Evolutionary conservation across 2,888 invertebrate species (phyloP), one percentile per base, ranked within the genome.

Genomic region (Eupithecia subfuscata): DNA sequence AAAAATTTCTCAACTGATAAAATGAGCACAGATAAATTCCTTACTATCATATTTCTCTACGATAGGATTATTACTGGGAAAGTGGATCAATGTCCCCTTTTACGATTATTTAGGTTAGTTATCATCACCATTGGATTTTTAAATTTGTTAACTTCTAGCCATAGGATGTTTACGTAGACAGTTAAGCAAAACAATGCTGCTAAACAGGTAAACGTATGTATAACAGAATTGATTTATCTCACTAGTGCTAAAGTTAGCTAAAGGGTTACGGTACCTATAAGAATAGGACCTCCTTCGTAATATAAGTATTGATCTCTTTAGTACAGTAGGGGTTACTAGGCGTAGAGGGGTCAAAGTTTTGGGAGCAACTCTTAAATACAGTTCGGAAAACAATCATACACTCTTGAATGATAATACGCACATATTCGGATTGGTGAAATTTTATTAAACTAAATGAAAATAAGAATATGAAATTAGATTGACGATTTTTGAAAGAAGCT

Each of bases 11-110:
- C 75, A 65, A 79, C 79, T 78, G 82, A 82, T 82, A 82, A 70
- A 67, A 60, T 60, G 6, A 25, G 60, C 56, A 64, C 63, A 78
- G 80, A 82, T 82, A 79, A 72, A 83, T 70, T 76, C 76, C 76
- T 81, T 82, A 82, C 85, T 82, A 84, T 82, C 81, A 79, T 72
- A 80, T 75, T 76, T 70, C 74, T 78, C 76, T 77, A 77, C 79
- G 75, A 76, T 74, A 71, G 74, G 67, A 79, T 76, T 84, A 82
- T 81, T 79, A 74, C 69, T 73, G 70, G 25, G 25, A 56, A 56
- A 69, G 37, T 71, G 52, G 68, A 73, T 48, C 56, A 69, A 70
- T 78, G 78, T 72, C 78, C 60, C 75, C 71, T 79, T 60, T 75
- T 78, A 56, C 52, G 12, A 78, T 30, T 67, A 75, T 72, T 43